Evolutionary conservation across 1,140 invertebrate genomes (phyloP).

Genomic region (Micrasema longulum): DNA sequence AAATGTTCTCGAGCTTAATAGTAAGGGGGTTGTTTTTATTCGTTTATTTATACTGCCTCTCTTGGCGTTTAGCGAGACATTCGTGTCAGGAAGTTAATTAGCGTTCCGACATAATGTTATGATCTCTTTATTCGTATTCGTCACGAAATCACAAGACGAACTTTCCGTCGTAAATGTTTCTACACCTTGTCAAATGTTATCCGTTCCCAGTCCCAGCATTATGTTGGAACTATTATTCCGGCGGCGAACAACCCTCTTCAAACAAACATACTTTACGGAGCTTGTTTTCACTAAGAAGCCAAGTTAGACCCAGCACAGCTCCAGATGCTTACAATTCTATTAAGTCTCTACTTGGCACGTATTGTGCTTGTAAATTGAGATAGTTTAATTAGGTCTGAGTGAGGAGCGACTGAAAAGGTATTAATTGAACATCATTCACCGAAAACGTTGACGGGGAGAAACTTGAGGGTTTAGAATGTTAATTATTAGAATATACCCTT

Average conservation of each 20-base stretch:
- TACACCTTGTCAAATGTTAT: slow-evolving; percentile 24
- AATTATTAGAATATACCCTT: too few species aligned
- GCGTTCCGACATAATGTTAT: slow-evolving; percentile 1
- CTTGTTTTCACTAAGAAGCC: slow-evolving; percentile 31
- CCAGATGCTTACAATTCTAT: slow-evolving; percentile 15
- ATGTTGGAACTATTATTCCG: slow-evolving; percentile 24
- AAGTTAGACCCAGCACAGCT: slow-evolving; percentile 8
- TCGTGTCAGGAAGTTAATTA: slow-evolving; percentile 23
- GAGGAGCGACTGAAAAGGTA: not conserved
- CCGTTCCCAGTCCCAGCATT: slow-evolving; percentile 10
- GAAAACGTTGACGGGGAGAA: too few species aligned
- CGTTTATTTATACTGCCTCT: not conserved
- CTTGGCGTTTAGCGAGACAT: slow-evolving; percentile 7
- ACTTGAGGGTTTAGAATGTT: too few species aligned
- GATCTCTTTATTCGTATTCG: not conserved
- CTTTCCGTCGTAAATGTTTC: slow-evolving; percentile 21
- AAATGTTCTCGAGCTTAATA: slow-evolving; percentile 1
- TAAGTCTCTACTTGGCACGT: slow-evolving; percentile 17
- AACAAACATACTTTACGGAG: slow-evolving; percentile 29
- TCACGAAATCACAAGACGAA: slow-evolving; percentile 16
- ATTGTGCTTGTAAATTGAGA: slow-evolving; percentile 6
- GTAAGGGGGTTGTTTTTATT: not conserved
- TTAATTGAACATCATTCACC: not conserved
- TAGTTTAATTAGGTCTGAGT: slow-evolving; percentile 12
- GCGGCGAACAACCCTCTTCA: slow-evolving; percentile 23